phyloP scores from a whole-genome alignment of 1,140 invertebrate genomes.

The Ceratina calcarata region DNA sequence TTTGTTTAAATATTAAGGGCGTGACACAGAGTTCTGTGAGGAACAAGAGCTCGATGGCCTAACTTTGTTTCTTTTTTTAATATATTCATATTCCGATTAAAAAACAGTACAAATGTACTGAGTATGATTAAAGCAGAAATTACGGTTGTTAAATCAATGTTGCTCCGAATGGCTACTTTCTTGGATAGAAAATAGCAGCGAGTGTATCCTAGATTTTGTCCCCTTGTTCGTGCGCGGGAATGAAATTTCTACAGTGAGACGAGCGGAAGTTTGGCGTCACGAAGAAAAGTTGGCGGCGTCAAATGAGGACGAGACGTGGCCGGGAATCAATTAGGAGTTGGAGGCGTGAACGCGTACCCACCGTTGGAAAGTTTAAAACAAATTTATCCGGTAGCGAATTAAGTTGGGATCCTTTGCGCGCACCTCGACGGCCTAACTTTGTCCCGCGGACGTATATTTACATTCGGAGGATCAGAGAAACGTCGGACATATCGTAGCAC shows the following conservation, averaged over 20 bases:
- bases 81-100: too few relatives aligned
- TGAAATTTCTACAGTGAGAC: not conserved
- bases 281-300: not conserved
- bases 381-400: not conserved
- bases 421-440: not conserved
- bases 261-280: constrained; percentile 29
- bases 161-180: too few relatives aligned
- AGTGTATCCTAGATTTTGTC: too few relatives aligned
- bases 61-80: too few relatives aligned
- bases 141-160: too few relatives aligned
- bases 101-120: too few relatives aligned
- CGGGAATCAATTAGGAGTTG: constrained; percentile 2
- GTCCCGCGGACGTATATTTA: not conserved
- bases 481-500: not conserved
- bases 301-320: not conserved
- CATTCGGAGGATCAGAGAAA: not conserved
- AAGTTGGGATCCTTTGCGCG: not conserved
- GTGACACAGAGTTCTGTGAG: too few relatives aligned
- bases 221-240: too few relatives aligned
- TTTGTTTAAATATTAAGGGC: too few relatives aligned
- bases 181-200: too few relatives aligned
- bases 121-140: too few relatives aligned
- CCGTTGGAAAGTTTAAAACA: not conserved
- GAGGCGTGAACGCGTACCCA: not conserved
- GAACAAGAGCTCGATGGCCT: too few relatives aligned